phyloP scores from a whole-genome alignment of 2,888 invertebrate genomes.

The Melieria picta region DNA sequence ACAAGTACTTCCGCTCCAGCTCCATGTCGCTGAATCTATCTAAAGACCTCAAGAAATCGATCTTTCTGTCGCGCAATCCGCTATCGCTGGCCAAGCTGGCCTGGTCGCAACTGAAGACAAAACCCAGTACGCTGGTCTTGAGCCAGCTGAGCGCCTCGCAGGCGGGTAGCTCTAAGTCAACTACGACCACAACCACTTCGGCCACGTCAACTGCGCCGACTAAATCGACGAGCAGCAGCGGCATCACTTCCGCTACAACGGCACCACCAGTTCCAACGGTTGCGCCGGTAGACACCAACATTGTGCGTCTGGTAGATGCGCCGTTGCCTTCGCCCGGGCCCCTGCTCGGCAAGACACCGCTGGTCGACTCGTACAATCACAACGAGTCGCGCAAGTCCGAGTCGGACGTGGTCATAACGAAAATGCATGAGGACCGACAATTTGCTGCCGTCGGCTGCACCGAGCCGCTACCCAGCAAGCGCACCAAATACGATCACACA shows the following conservation, averaged over 20 bases:
- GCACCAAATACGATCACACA: slow-evolving; percentile 45
- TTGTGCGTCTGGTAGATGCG: slow-evolving; percentile 68
- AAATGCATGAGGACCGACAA: slow-evolving; percentile 63
- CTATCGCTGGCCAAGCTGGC: slow-evolving; percentile 60
- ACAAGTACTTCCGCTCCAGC: slow-evolving; percentile 70
- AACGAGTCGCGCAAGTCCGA: slow-evolving; percentile 53
- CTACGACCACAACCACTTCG: slow-evolving; percentile 40
- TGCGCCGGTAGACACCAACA: slow-evolving; percentile 32
- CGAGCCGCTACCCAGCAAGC: slow-evolving; percentile 45
- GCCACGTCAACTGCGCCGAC: slow-evolving; percentile 37
- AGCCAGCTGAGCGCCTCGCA: slow-evolving; percentile 59
- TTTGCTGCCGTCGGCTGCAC: slow-evolving; percentile 37
- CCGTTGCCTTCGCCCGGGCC: slow-evolving; percentile 86
- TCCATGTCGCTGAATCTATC: slow-evolving; percentile 71
- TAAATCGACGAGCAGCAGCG: slow-evolving; percentile 29
- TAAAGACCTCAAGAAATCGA: slow-evolving; percentile 67
- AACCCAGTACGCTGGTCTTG: slow-evolving; percentile 72
- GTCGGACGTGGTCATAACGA: slow-evolving; percentile 61
- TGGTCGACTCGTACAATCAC: slow-evolving; percentile 75
- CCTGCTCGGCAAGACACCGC: slow-evolving; percentile 80
- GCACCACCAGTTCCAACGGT: slow-evolving; percentile 25
- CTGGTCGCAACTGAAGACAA: slow-evolving; percentile 66
- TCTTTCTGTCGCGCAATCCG: slow-evolving; percentile 64
- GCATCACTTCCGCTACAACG: slow-evolving; percentile 12
- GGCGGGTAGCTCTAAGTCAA: slow-evolving; percentile 51